phyloP scores from a whole-genome alignment of 2,888 invertebrate genomes.

The Thymelicus lineola region DNA sequence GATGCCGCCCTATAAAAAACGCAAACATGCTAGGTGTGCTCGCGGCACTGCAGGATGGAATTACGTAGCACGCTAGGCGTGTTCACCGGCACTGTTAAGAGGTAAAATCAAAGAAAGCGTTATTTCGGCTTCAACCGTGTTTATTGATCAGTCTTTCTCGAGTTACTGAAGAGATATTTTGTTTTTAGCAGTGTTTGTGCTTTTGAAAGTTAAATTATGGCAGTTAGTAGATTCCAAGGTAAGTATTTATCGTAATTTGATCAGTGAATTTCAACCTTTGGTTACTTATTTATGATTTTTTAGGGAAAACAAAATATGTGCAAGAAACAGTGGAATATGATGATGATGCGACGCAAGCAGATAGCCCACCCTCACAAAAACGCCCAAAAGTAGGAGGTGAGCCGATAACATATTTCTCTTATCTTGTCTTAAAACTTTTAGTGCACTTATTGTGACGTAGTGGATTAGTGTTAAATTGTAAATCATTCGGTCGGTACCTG shows the following conservation, averaged over 20 bases:
- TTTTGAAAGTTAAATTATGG: too few relatives aligned
- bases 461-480: constrained; percentile 6
- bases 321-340: too few relatives aligned
- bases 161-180: constrained; percentile 24
- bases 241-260: too few relatives aligned
- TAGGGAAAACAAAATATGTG: too few relatives aligned
- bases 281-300: too few relatives aligned
- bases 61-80: constrained; percentile 24
- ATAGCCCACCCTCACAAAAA: too few relatives aligned
- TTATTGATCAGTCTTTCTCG: constrained; percentile 24
- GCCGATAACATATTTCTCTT: background rate
- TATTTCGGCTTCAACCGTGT: constrained; percentile 24
- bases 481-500: constrained; percentile 6
- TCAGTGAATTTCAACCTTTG: too few relatives aligned
- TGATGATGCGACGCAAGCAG: too few relatives aligned
- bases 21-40: constrained; percentile 24
- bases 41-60: constrained; percentile 24
- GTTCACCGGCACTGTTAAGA: constrained; percentile 24
- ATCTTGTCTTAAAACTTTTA: constrained; percentile 7
- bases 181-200: too few relatives aligned
- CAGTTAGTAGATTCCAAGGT: too few relatives aligned
- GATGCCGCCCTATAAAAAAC: constrained; percentile 24
- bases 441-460: constrained; percentile 6
- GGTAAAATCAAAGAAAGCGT: constrained; percentile 24
- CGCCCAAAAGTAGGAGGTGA: too few relatives aligned